A percentile compares a stretch with the other conserved stretches of the same genome.
These are phyloP conservation scores for Myotis lucifugus DNA, from an alignment of 2,113 vertebrate species.

Conservation along the genomic window DNA sequence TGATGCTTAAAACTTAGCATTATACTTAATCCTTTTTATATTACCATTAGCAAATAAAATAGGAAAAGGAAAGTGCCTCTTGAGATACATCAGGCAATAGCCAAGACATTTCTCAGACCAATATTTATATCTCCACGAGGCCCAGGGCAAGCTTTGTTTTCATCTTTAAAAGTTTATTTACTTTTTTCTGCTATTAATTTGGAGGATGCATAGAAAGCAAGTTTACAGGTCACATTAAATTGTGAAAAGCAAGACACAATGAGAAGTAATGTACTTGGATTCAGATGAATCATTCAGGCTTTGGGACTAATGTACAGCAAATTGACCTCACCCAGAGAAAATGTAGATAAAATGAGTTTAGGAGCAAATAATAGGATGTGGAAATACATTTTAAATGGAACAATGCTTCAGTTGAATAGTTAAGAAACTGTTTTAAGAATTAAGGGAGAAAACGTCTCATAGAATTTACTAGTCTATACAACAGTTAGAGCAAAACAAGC, in stretches of 20 bases:
- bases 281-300: conserved; percentile 51
- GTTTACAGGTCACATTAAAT: conserved; percentile 9
- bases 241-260: conserved; percentile 19
- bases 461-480: not conserved
- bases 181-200: conserved; percentile 51
- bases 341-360: conserved; percentile 59
- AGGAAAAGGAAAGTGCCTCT: not conserved
- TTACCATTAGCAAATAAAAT: conserved; percentile 2
- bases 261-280: conserved; percentile 41
- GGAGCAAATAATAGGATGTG: conserved; percentile 43
- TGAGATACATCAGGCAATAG: not conserved
- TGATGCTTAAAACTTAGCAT: not conserved
- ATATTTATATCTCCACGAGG: conserved; percentile 9
- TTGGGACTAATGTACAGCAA: conserved; percentile 40
- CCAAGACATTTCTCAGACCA: not conserved
- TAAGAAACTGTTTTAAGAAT: conserved; percentile 41
- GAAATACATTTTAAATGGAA: conserved; percentile 55
- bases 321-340: conserved; percentile 55
- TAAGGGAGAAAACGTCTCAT: not conserved
- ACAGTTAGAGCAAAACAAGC: not conserved
- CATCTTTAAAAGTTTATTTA: conserved; percentile 47
- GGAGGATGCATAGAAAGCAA: conserved; percentile 9
- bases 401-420: conserved; percentile 30
- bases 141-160: conserved; percentile 40
- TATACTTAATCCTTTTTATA: not conserved